These are phyloP conservation scores for Acleris laterana DNA, from an alignment of 2,888 invertebrate species.

Conservation along the genomic window DNA sequence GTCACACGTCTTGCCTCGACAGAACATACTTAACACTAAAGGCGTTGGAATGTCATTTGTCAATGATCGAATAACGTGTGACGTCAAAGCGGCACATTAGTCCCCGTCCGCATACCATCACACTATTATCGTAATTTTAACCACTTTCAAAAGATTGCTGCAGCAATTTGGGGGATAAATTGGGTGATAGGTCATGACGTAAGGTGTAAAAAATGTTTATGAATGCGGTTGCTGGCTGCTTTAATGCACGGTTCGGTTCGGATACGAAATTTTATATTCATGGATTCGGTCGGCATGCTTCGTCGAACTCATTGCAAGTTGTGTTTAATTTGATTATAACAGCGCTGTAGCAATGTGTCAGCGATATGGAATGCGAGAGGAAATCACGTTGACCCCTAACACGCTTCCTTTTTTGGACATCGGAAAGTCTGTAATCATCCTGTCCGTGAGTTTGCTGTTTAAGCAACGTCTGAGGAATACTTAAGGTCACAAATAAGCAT, in stretches of 20 bases:
- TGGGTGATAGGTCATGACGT: slow-evolving; percentile 64
- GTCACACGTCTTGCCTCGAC: slow-evolving; percentile 74
- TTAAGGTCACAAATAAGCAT: slow-evolving; percentile 43
- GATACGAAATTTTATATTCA: slow-evolving; percentile 65
- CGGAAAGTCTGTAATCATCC: slow-evolving; percentile 65
- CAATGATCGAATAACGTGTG: slow-evolving; percentile 78
- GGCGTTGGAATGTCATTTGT: slow-evolving; percentile 81
- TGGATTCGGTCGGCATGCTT: slow-evolving; percentile 64
- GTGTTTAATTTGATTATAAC: slow-evolving; percentile 72
- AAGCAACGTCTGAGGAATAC: slow-evolving; percentile 40
- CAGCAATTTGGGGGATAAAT: slow-evolving; percentile 61
- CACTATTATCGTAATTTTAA: slow-evolving; percentile 54
- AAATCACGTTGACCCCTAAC: slow-evolving; percentile 78
- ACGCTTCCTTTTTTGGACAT: slow-evolving; percentile 71
- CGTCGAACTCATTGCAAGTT: slow-evolving; percentile 67
- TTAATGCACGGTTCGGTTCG: slow-evolving; percentile 57
- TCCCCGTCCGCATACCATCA: slow-evolving; percentile 59
- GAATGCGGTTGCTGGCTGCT: slow-evolving; percentile 53
- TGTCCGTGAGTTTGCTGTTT: slow-evolving; percentile 51
- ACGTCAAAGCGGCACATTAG: slow-evolving; percentile 74
- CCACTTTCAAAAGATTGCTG: slow-evolving; percentile 60
- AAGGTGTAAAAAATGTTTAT: slow-evolving; percentile 61
- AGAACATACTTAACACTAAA: slow-evolving; percentile 69
- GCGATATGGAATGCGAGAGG: slow-evolving; percentile 76
- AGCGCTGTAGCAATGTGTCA: slow-evolving; percentile 69